A percentile compares a stretch with the other conserved stretches of the same genome.
Evolutionary conservation across 1,140 invertebrate genomes (phyloP).

Genomic region (Tetragonula clypearis): DNA sequence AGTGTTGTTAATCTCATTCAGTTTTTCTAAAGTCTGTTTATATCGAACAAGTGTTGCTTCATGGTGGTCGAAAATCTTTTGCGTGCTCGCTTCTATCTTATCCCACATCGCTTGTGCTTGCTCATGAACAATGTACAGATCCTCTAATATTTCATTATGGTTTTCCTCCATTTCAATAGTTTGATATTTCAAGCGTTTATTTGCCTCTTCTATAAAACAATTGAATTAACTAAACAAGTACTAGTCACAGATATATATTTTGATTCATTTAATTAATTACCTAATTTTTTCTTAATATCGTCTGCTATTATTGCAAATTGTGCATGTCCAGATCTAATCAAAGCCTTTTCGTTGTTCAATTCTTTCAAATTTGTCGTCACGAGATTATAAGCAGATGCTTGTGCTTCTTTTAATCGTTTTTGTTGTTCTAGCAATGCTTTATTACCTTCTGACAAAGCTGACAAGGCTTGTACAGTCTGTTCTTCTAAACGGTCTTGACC

Average conservation of each 20-base stretch:
- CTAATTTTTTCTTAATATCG: slow-evolving; percentile 83
- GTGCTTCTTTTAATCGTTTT: slow-evolving; percentile 81
- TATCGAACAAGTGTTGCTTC: slow-evolving; percentile 82
- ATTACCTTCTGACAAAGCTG: slow-evolving; percentile 81
- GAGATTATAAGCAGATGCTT: slow-evolving; percentile 80
- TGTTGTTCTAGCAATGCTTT: slow-evolving; percentile 83
- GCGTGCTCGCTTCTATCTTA: slow-evolving; percentile 81
- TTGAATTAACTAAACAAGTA: background rate
- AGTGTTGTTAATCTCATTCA: slow-evolving; percentile 84
- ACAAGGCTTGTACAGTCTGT: slow-evolving; percentile 81
- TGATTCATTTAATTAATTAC: slow-evolving; percentile 69
- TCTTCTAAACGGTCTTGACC: slow-evolving; percentile 83
- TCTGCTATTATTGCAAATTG: slow-evolving; percentile 83
- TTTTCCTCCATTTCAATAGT: slow-evolving; percentile 78
- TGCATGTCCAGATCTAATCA: slow-evolving; percentile 84
- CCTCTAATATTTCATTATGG: slow-evolving; percentile 83
- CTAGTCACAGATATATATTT: background rate
- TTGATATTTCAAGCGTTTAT: slow-evolving; percentile 80
- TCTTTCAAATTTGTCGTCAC: slow-evolving; percentile 83
- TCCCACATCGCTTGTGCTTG: slow-evolving; percentile 83
- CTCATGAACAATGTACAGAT: slow-evolving; percentile 83
- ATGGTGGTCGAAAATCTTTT: slow-evolving; percentile 83
- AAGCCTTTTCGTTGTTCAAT: slow-evolving; percentile 83
- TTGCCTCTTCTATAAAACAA: slow-evolving; percentile 79
- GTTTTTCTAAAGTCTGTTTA: slow-evolving; percentile 82